These are phyloP conservation scores for Siniperca undulata DNA, from an alignment of 2,797 vertebrate species.

Conservation along the genomic window DNA sequence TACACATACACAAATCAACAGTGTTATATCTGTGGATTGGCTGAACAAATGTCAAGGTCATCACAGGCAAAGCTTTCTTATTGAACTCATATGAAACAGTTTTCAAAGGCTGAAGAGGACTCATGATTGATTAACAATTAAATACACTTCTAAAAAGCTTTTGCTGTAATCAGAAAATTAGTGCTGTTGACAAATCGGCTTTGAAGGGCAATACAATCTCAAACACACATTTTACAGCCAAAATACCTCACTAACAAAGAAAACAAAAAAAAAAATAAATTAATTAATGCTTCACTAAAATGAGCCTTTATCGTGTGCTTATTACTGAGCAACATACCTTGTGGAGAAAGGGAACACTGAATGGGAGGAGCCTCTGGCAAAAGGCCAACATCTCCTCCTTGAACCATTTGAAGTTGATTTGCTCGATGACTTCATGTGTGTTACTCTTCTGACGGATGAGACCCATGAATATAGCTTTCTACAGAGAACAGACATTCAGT, in stretches of 20 bases:
- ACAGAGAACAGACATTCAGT: conserved; percentile 31
- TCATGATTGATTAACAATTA: not conserved
- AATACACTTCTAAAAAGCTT: not conserved
- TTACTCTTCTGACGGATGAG: conserved; percentile 71
- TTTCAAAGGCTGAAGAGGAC: not conserved
- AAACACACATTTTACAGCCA: not conserved
- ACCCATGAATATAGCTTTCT: conserved; percentile 72
- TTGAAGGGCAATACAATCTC: not conserved
- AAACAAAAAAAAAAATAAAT: not conserved
- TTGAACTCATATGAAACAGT: not conserved
- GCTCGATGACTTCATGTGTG: conserved; percentile 68
- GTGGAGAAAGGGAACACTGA: conserved; percentile 75
- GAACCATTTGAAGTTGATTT: conserved; percentile 73
- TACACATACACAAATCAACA: conserved; percentile 10
- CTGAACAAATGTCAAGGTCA: not conserved
- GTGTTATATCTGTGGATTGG: not conserved
- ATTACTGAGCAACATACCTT: conserved; percentile 66
- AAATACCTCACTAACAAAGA: not conserved
- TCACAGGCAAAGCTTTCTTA: not conserved
- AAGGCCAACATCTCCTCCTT: conserved; percentile 81
- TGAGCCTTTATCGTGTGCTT: not conserved
- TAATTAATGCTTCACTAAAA: not conserved
- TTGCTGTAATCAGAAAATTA: not conserved
- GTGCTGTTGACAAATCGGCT: not conserved
- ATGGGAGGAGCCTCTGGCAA: conserved; percentile 64